Conservation (phyloP, 37 sponge, comb jelly and placozoan genomes). For the Beroe forskalii region DNA sequence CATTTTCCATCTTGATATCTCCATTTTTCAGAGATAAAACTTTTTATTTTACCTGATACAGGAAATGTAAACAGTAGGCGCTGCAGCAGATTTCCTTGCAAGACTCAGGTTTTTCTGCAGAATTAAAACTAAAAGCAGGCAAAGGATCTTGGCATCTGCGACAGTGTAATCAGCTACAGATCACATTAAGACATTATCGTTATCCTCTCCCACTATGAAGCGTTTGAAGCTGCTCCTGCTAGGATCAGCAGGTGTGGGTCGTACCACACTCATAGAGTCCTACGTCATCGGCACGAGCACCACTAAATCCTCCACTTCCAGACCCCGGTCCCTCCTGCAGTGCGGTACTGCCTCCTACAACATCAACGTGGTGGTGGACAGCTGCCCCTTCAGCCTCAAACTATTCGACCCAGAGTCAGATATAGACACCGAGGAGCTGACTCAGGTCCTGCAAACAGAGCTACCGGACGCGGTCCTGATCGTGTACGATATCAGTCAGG, state of each 20-base stretch:
- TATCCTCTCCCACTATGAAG: too few species aligned
- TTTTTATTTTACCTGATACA: too few species aligned
- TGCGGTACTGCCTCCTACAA: neutral
- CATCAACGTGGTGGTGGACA: constrained; percentile 44
- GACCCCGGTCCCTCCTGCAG: constrained; percentile 25
- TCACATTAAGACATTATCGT: too few species aligned
- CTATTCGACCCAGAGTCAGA: constrained; percentile 24
- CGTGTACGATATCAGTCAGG: neutral
- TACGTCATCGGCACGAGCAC: constrained; percentile 17
- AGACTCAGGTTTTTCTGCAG: too few species aligned
- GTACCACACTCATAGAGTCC: constrained; percentile 33
- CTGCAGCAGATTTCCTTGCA: too few species aligned
- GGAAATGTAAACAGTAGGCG: too few species aligned
- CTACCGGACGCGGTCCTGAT: neutral
- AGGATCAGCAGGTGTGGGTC: neutral
- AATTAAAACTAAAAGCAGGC: too few species aligned
- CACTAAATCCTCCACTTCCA: neutral
- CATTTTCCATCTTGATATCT: too few species aligned
- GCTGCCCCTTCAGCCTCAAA: neutral
- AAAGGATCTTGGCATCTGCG: too few species aligned
- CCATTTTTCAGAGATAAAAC: too few species aligned
- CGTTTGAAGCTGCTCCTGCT: neutral
- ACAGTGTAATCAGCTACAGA: too few species aligned
- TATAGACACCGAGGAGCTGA: neutral
- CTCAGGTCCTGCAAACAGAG: neutral